Conservation (phyloP, 2,113 vertebrate genomes). For the Calidris pugnax region DNA sequence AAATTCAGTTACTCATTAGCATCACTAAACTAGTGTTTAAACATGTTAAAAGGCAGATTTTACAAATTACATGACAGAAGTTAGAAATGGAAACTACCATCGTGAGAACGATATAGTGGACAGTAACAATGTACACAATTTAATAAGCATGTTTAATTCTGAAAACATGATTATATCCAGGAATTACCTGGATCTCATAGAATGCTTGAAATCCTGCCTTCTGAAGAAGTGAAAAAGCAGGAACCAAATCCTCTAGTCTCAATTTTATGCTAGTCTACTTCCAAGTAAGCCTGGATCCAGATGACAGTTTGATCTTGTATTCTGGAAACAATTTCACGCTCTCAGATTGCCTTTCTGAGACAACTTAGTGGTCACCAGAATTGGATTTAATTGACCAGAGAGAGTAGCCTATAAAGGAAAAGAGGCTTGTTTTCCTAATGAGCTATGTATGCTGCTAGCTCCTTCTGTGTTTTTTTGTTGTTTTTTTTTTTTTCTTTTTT, state of each 20-base stretch:
- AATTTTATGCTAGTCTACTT: neutral
- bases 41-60: neutral
- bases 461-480: neutral
- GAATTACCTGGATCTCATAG: neutral
- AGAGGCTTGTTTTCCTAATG: neutral
- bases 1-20: neutral
- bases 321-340: neutral
- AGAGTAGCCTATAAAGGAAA: neutral
- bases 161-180: neutral
- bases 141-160: neutral
- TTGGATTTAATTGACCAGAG: neutral
- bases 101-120: neutral
- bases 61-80: neutral
- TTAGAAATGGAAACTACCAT: neutral
- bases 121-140: neutral
- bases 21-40: neutral
- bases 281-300: neutral
- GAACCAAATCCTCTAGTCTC: neutral
- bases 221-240: neutral
- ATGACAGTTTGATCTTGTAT: neutral
- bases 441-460: neutral
- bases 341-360: neutral
- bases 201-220: neutral
- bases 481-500: neutral
- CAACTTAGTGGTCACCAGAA: neutral